phyloP scores from a whole-genome alignment of 2,888 invertebrate species.

The Tetanocera ferruginea region DNA sequence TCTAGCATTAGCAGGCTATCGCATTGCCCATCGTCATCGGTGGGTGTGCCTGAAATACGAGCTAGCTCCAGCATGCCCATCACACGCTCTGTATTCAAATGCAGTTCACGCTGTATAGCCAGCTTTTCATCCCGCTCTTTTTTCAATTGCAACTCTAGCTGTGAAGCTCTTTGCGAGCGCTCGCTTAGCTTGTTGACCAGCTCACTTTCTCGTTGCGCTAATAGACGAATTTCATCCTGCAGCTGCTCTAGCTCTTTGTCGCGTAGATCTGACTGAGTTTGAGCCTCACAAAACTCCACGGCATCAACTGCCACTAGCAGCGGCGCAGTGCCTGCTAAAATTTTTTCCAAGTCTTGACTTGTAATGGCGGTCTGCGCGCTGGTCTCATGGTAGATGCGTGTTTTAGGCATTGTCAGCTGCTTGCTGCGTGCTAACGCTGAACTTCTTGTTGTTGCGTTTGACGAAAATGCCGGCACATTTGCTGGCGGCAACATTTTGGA shows the following conservation, averaged over 20 bases:
- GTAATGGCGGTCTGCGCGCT: slow-evolving; percentile 83
- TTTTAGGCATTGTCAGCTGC: slow-evolving; percentile 69
- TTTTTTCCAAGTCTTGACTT: slow-evolving; percentile 79
- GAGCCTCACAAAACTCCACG: slow-evolving; percentile 72
- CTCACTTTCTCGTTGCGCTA: slow-evolving; percentile 75
- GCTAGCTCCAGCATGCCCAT: slow-evolving; percentile 73
- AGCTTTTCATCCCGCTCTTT: slow-evolving; percentile 81
- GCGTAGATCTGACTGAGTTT: slow-evolving; percentile 77
- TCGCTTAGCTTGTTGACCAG: slow-evolving; percentile 72
- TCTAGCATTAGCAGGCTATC: slow-evolving; percentile 84
- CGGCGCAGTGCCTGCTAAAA: slow-evolving; percentile 74
- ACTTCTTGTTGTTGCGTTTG: slow-evolving; percentile 36
- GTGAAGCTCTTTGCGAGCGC: slow-evolving; percentile 70
- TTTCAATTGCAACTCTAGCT: slow-evolving; percentile 75
- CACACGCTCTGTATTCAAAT: slow-evolving; percentile 80
- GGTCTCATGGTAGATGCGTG: slow-evolving; percentile 85
- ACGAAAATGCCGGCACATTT: slow-evolving; percentile 24
- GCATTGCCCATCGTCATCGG: slow-evolving; percentile 64
- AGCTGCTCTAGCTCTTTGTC: slow-evolving; percentile 76
- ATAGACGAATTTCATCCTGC: slow-evolving; percentile 73
- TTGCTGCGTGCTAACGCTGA: slow-evolving; percentile 53
- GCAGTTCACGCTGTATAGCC: slow-evolving; percentile 81
- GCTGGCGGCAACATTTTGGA: slow-evolving; percentile 44
- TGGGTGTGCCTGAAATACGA: slow-evolving; percentile 64
- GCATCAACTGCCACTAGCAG: slow-evolving; percentile 65